phyloP scores from a whole-genome alignment of 2,797 vertebrate species.

The Mormyrops attenuatus region DNA sequence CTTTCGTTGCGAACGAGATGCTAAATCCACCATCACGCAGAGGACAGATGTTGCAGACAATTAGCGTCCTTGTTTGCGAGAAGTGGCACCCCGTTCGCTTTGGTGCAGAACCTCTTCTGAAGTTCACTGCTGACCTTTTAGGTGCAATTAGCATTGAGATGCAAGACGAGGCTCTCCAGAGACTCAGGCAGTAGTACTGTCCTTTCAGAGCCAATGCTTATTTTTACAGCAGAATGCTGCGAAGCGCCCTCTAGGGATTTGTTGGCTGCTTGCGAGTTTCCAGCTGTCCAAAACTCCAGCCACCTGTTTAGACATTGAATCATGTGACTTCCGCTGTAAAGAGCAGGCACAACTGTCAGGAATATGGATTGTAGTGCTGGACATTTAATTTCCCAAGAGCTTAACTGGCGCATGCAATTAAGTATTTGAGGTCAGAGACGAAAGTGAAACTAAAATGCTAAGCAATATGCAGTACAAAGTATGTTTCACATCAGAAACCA shows the following conservation, averaged over 20 bases:
- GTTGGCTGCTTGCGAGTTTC: not conserved
- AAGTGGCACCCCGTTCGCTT: not conserved
- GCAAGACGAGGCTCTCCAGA: not conserved
- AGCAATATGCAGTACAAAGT: not conserved
- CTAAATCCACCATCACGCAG: conserved; percentile 1
- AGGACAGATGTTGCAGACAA: conserved; percentile 14
- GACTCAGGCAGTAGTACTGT: not conserved
- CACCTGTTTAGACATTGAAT: not conserved
- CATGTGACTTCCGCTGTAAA: not conserved
- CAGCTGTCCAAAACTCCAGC: not conserved
- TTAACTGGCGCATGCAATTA: not conserved
- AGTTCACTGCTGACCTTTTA: conserved; percentile 6
- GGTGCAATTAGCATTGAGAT: not conserved
- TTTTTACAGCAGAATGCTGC: not conserved
- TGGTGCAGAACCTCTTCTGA: conserved; percentile 10
- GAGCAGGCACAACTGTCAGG: not conserved
- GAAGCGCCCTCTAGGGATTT: not conserved
- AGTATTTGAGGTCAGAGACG: not conserved
- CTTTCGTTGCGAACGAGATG: not conserved
- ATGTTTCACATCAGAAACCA: not conserved
- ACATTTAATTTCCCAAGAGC: conserved; percentile 2
- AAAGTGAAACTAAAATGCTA: not conserved
- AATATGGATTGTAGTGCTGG: not conserved
- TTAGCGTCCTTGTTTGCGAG: conserved; percentile 13
- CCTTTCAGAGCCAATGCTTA: not conserved